Evolutionary conservation across 2,113 vertebrate genomes (phyloP).

Genomic region (Pomatostomus ruficeps): DNA sequence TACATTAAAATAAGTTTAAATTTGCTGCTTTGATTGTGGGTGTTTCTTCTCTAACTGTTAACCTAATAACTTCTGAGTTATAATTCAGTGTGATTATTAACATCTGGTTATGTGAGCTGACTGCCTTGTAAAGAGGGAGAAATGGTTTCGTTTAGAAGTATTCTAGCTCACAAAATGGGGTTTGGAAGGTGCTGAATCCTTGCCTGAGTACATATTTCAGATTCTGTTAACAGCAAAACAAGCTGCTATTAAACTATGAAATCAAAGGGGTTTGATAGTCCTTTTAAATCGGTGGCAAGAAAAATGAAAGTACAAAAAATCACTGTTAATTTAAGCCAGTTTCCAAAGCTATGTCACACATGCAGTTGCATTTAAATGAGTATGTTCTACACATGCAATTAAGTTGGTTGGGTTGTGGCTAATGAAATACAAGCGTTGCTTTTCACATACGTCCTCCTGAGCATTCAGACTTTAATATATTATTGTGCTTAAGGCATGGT

Average conservation of each 20-base stretch:
- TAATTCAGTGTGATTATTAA: neutral
- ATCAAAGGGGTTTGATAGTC: neutral
- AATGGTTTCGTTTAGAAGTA: neutral
- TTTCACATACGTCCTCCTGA: neutral
- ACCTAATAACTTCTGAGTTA: neutral
- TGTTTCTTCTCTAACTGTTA: neutral
- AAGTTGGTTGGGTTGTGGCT: neutral
- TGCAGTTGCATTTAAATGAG: neutral
- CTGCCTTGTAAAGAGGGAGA: neutral
- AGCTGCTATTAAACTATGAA: neutral
- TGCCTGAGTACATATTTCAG: neutral
- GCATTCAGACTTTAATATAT: neutral
- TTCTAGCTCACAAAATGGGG: neutral
- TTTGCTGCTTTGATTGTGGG: neutral
- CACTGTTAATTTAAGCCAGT: neutral
- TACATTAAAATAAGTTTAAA: neutral
- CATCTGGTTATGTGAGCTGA: neutral
- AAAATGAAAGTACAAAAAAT: neutral
- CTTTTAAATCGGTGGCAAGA: neutral
- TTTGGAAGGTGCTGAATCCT: neutral
- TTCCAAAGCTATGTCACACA: neutral
- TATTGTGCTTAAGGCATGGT: neutral
- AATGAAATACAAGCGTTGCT: neutral
- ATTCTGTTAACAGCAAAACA: neutral
- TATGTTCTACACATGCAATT: neutral